Evolutionary conservation across 1,140 invertebrate genomes (phyloP), one percentile per base, ranked within the genome.

Genomic region (Nylanderia fulva): DNA sequence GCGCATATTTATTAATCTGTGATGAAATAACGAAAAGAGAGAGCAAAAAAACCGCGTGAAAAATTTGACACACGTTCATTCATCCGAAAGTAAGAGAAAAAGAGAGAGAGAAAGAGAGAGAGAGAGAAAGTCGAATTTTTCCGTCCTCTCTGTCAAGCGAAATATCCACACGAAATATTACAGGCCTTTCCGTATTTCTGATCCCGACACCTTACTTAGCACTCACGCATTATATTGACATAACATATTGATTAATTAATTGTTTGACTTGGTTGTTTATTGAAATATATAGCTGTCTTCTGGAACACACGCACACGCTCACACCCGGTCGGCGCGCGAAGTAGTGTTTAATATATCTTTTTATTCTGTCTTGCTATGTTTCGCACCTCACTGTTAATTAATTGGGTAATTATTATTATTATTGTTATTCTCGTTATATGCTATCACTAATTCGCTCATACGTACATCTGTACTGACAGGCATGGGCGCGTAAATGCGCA

Each of bases 331-430:
- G 71, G 48, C 85, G 85, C 85, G 77, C 52, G 54, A 86, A 85
- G 61, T 84, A 85, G 80, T 77, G 72, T 85, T 85, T 72, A n/a
- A n/a, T n/a, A 87, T 79, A 77, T 13, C 52, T 54, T 82, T 79
- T 42, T 68, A 79, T 72, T 72, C 75, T 87, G 74, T 85, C 83
- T 87, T 86, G 69, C 82, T 56, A 84, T 86, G 71, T 86, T 75
- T 86, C 74, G 86, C 86, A 87, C 86, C 66, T 87, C 58, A 85
- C 83, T 79, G 86, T 87, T 85, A 85, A 87, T 87, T 87, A 87
- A 87, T 87, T 87, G 83, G 82, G 33, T 69, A 86, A 84, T 86
- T 83, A 80, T 79, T 61, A 80, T 83, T 85, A 58, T 83, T 85
- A 83, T 45, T 45, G 42, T 45, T 48, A 48, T 48, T 48, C 58